phyloP scores from a whole-genome alignment of 1,140 invertebrate genomes.

The Bombus cullumanus region DNA sequence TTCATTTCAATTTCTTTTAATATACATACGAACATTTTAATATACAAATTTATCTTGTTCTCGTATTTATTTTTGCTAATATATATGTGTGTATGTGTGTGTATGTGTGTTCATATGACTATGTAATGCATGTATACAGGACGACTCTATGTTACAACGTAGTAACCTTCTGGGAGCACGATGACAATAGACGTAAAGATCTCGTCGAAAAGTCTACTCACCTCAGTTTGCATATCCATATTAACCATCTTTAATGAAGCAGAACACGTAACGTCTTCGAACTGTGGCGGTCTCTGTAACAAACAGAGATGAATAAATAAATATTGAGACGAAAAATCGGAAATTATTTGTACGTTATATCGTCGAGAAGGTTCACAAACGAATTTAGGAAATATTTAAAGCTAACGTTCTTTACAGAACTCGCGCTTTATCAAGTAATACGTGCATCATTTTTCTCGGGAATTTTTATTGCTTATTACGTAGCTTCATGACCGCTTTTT shows the following conservation, averaged over 20 bases:
- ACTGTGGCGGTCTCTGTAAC: background rate
- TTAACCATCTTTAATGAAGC: background rate
- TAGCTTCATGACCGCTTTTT: background rate
- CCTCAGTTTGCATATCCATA: constrained; percentile 45
- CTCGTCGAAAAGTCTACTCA: background rate
- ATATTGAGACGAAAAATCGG: background rate
- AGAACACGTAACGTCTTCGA: background rate
- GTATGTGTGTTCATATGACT: no score
- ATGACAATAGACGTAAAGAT: background rate
- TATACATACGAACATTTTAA: no score
- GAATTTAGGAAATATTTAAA: background rate
- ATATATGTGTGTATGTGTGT: no score
- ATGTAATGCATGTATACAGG: no score
- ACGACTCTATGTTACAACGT: no score
- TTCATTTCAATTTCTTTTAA: no score
- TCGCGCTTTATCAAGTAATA: background rate
- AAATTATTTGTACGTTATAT: background rate
- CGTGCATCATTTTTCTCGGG: background rate
- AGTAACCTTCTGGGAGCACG: background rate
- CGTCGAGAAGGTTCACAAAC: no score
- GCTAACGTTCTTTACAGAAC: no score
- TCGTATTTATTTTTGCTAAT: no score
- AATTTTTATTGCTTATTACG: background rate
- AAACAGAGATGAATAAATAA: background rate
- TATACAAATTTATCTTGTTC: no score